A percentile compares a stretch with the other conserved stretches of the same genome.
phyloP scores from a whole-genome alignment of 2,888 invertebrate species.

The Chymomyza amoena region DNA sequence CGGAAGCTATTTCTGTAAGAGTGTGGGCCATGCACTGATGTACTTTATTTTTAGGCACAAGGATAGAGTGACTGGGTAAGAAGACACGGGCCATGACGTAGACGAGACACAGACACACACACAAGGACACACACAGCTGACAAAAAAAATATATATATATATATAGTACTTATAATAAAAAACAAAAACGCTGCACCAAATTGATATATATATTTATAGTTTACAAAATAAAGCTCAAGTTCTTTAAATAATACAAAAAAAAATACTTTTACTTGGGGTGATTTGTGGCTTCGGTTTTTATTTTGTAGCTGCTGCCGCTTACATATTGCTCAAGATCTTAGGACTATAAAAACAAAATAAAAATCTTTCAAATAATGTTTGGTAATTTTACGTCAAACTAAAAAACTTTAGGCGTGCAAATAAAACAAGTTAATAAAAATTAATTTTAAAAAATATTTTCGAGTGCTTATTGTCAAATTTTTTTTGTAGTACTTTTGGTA shows the following conservation, averaged over 20 bases:
- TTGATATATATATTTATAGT: conserved; percentile 13
- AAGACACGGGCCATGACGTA: conserved; percentile 44
- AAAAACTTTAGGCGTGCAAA: conserved; percentile 47
- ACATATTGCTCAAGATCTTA: conserved; percentile 62
- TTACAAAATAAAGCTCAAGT: not conserved
- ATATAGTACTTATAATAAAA: not conserved
- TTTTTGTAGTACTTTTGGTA: not conserved
- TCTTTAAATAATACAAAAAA: conserved; percentile 3
- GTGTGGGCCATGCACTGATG: not conserved
- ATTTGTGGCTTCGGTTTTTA: conserved; percentile 27
- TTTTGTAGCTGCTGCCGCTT: conserved; percentile 43
- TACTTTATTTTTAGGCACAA: conserved; percentile 16
- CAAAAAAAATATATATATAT: not conserved
- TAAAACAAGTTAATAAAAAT: conserved; percentile 30
- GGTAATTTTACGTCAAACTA: not conserved
- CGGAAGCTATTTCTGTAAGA: not conserved
- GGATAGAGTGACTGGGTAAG: conserved; percentile 63
- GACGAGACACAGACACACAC: conserved; percentile 57
- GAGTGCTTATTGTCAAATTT: not conserved
- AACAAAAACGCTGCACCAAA: not conserved
- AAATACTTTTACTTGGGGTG: conserved; percentile 2
- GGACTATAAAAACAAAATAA: conserved; percentile 16
- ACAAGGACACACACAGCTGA: conserved; percentile 74
- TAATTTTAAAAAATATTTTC: not conserved
- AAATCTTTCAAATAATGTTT: conserved; percentile 16